phyloP scores from a whole-genome alignment of 2,113 vertebrate species.

The Enhydra lutris region DNA sequence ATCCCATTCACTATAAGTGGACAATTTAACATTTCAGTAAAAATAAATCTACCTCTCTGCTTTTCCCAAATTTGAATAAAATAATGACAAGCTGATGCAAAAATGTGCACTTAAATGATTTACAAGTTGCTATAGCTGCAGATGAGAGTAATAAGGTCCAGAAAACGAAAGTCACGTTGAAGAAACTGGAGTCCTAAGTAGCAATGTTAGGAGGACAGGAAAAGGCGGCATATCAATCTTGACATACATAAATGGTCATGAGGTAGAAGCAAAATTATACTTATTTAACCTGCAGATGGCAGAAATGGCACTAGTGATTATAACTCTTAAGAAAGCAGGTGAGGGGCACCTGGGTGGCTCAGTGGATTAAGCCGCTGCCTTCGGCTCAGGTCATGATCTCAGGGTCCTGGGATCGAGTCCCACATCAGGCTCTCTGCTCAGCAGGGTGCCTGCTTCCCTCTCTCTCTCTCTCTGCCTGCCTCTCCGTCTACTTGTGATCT shows the following conservation, averaged over 20 bases:
- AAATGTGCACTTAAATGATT: neutral
- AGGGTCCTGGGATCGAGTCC: too few species aligned
- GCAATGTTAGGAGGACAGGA: neutral
- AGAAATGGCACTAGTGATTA: neutral
- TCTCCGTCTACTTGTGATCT: too few species aligned
- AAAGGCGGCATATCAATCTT: neutral
- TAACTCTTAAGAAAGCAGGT: neutral
- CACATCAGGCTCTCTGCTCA: too few species aligned
- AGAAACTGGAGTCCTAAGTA: neutral
- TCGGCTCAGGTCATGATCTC: too few species aligned
- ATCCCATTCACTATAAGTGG: neutral
- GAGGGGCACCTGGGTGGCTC: too few species aligned
- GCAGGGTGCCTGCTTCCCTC: too few species aligned
- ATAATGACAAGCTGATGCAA: neutral
- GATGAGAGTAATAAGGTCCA: neutral
- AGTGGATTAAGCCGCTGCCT: too few species aligned
- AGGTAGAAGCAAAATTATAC: neutral
- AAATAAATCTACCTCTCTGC: neutral
- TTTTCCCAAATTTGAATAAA: constrained; percentile 2
- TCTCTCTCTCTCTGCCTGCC: too few species aligned
- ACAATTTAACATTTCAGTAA: neutral
- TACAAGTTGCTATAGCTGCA: neutral
- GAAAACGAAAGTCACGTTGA: neutral
- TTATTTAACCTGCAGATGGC: neutral
- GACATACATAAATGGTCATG: neutral